phyloP scores from a whole-genome alignment of 2,797 vertebrate genomes.

The Furcifer pardalis region DNA sequence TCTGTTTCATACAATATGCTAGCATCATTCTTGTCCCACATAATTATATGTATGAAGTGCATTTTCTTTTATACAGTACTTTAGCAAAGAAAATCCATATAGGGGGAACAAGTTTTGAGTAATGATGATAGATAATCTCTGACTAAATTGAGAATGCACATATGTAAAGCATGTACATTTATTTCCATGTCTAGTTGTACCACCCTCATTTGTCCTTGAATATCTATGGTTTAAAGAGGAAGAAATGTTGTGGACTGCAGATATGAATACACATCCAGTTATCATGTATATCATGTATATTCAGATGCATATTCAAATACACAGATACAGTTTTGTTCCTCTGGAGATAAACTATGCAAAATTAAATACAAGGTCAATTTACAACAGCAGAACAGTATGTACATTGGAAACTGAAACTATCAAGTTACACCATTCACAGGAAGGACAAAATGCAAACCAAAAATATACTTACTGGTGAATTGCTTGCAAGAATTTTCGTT shows the following conservation, averaged over 20 bases:
- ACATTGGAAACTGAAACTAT: conserved; percentile 3
- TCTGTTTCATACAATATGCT: conserved; percentile 9
- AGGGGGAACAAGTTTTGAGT: conserved; percentile 1
- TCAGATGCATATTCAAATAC: background rate
- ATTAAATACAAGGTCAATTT: background rate
- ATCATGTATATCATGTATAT: background rate
- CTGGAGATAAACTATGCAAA: background rate
- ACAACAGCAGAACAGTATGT: background rate
- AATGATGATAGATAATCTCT: background rate
- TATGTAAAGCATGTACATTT: background rate
- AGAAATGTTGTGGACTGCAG: background rate
- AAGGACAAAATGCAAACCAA: conserved; percentile 44
- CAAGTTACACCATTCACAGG: background rate
- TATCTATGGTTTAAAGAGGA: background rate
- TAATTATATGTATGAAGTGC: conserved; percentile 5
- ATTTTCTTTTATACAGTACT: conserved; percentile 7
- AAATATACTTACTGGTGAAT: conserved; percentile 97
- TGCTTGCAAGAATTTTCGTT: conserved; percentile 99
- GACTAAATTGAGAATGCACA: background rate
- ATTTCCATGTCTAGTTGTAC: background rate
- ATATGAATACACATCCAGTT: background rate
- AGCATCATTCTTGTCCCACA: conserved; percentile 6
- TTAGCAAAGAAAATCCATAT: conserved; percentile 17
- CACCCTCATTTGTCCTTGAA: background rate
- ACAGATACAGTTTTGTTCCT: background rate